Base-by-base conservation (phyloP, 2,888 invertebrate species). In the Drosophila meridionalis region DNA sequence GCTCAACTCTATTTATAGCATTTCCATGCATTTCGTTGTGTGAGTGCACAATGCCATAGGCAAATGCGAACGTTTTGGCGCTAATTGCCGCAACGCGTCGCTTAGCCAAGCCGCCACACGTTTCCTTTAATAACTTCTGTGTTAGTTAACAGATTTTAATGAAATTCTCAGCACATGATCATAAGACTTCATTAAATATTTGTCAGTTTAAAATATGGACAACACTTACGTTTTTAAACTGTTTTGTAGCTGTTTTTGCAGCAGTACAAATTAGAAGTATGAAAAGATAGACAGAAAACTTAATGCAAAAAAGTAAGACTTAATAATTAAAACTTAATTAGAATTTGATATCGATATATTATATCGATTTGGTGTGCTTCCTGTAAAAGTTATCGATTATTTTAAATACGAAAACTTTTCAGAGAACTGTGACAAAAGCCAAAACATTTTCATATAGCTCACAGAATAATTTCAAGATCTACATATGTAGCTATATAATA, bases 371-470 rank as follows among this genome's bases (percentile, higher is more conserved):
- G 20, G 20, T 20, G 20, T 20, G 20, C 20, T 20, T 20, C 20
- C 20, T 20, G 20, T 20, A 20, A 20, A 20, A 20, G 20, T 20
- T 20, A 20, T 20, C 20, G 20, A 20, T 20, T 20, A 20, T 20
- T 20, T 30, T 26, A 20, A 36, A 36, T 20, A 5, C 11, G 4
- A 20, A 34, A 20, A 32, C 28, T n/a, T 14, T 58, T 14, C 9
- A 36, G 36, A 45, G 34, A 34, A 36, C 55, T 40, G 11, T 34
- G 52, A 34, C 34, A 26, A 52, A 12, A 20, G 52, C 52, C 7
- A 26, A 52, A 52, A 12, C 52, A 52, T 26, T 52, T 52, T 52
- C 52, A 36, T 34, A 36, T 6, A 26, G 20, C 7, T 52, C n/a
- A 50, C n/a, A 50, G 50, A 34, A 34, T 50, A 34, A 34, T 34